Evolutionary conservation across 1,140 invertebrate species (phyloP).

Genomic region (Uloborus diversus): DNA sequence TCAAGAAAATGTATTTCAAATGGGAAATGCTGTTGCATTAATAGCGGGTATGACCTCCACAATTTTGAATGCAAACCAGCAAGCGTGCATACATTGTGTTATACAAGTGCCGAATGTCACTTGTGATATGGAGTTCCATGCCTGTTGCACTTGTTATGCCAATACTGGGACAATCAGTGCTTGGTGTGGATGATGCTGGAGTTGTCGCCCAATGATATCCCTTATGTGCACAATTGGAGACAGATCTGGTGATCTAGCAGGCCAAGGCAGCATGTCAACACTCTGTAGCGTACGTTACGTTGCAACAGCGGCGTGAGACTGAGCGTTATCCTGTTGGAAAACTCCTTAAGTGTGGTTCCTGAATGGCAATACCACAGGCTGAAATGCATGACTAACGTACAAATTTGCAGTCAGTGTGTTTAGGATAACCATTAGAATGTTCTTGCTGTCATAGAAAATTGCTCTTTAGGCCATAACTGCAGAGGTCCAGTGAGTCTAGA

Average conservation of each 20-base stretch:
- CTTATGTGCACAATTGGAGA: neutral
- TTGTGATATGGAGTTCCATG: too few relatives aligned
- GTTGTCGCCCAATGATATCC: too few relatives aligned
- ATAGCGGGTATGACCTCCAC: neutral
- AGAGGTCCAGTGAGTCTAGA: neutral
- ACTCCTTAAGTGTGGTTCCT: too few relatives aligned
- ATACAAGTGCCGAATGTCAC: neutral
- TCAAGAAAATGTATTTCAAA: too few relatives aligned
- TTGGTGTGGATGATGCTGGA: too few relatives aligned
- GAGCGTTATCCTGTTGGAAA: neutral
- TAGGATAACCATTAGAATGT: neutral
- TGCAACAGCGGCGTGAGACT: too few relatives aligned
- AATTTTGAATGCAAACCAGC: neutral
- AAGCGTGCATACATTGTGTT: too few relatives aligned
- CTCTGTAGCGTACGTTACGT: too few relatives aligned
- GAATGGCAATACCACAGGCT: too few relatives aligned
- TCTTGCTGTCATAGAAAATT: neutral
- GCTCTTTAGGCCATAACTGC: too few relatives aligned
- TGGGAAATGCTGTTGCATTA: neutral
- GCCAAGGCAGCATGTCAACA: neutral
- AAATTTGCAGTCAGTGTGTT: neutral
- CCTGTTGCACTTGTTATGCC: neutral
- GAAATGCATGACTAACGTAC: too few relatives aligned
- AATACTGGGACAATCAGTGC: too few relatives aligned
- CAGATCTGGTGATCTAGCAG: neutral